These are phyloP conservation scores for Prietella phreatophila DNA, from an alignment of 2,113 vertebrate species.

Conservation along the genomic window DNA sequence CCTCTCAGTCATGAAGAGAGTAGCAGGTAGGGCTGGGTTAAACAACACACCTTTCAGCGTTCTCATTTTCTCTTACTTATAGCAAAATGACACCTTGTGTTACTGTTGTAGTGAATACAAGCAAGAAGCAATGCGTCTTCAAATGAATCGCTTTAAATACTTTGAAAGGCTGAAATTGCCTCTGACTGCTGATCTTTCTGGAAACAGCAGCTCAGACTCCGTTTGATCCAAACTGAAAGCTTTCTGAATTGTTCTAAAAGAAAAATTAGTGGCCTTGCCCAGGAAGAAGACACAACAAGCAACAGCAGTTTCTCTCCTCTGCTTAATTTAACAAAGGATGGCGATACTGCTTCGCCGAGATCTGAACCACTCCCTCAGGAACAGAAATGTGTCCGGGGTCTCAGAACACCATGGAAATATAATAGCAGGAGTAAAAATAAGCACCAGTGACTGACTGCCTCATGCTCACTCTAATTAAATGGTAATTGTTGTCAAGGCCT, in stretches of 20 bases:
- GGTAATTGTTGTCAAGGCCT: slow-evolving; percentile 63
- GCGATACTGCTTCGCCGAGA: neutral
- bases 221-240: neutral
- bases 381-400: slow-evolving; percentile 50
- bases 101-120: slow-evolving; percentile 15
- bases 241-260: neutral
- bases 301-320: neutral
- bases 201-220: neutral
- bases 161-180: neutral
- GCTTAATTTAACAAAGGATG: slow-evolving; percentile 26
- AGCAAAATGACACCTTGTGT: slow-evolving; percentile 26
- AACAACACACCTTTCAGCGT: slow-evolving; percentile 62
- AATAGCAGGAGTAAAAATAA: slow-evolving; percentile 58
- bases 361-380: slow-evolving; percentile 24
- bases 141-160: neutral
- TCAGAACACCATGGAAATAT: slow-evolving; percentile 37
- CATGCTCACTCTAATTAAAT: slow-evolving; percentile 68
- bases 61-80: neutral
- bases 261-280: neutral
- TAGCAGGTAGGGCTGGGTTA: slow-evolving; percentile 70
- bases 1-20: slow-evolving; percentile 64
- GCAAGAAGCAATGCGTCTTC: neutral
- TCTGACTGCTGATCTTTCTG: slow-evolving; percentile 2
- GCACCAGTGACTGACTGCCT: slow-evolving; percentile 41
- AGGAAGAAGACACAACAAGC: neutral